Conservation (phyloP, 2,113 vertebrate genomes). For the Pavo muticus region DNA sequence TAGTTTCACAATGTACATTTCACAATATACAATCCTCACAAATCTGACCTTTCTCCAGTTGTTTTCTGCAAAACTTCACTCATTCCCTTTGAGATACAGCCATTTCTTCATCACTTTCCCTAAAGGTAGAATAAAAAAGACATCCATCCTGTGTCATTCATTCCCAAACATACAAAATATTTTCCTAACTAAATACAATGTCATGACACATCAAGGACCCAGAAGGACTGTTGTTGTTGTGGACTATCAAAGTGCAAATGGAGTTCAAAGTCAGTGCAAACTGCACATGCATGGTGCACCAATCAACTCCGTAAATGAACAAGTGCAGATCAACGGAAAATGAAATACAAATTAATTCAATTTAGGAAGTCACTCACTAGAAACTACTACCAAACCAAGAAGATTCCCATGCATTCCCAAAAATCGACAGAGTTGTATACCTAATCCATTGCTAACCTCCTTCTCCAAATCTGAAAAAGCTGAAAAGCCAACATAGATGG, state of each 20-base stretch:
- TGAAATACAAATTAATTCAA: not conserved
- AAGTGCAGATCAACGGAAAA: not conserved
- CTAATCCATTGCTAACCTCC: not conserved
- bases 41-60: constrained; percentile 60
- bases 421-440: not conserved
- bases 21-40: constrained; percentile 57
- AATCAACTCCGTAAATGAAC: not conserved
- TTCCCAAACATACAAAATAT: not conserved
- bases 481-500: not conserved
- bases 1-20: constrained; percentile 67
- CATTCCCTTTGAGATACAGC: not conserved
- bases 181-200: not conserved
- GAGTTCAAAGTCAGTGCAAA: not conserved
- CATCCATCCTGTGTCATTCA: not conserved
- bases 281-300: not conserved
- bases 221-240: not conserved
- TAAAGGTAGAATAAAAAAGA: constrained; percentile 4
- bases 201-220: not conserved
- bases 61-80: constrained; percentile 29
- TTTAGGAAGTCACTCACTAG: not conserved
- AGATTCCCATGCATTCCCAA: not conserved
- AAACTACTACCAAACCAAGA: not conserved
- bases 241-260: not conserved
- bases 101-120: constrained; percentile 48
- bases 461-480: not conserved